Evolutionary conservation across 2,797 vertebrate species (phyloP), one percentile per base, ranked within the genome.

Genomic region (Sus cebifrons): DNA sequence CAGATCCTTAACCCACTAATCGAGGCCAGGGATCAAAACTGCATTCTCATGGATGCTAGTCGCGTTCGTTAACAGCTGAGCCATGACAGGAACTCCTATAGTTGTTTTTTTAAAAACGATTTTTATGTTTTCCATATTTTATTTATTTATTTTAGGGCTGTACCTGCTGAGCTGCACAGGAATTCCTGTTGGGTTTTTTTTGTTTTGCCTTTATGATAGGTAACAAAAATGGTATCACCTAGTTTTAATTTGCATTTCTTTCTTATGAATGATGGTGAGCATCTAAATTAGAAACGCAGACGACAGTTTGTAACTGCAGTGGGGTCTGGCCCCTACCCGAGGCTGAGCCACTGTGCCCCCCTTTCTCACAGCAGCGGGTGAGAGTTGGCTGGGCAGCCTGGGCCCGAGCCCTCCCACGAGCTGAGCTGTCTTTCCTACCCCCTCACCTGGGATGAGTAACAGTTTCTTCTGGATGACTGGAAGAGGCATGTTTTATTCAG

Each of bases 401-500:
- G 25, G 29, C 40, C 25, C 11, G 2, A 15, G 82, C 83, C 21
- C n/a, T 78, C 29, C 36, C 6, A 12, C 36, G 36, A 36, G 36
- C 44, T 40, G n/a, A 49, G 36, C 75, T n/a, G 13, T 15, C 49
- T 64, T 25, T 73, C 25, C 74, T 0, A 1, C 62, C 36, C 73
- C 40, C 77, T 77, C 67, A 10, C 67, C 60, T 27, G n/a, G 17
- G 75, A 96, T 97, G 96, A 97, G 87, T 93, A 93, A 94, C 96
- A 87, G 71, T 86, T 88, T 96, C 92, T 96, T 88, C 49, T 32
- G 52, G 56, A 77, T 18, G 74, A 75, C 88, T 91, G 92, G 93
- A 92, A 96, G 91, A 97, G 87, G 64, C 87, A 27, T 83, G 94
- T 88, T 92, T 81, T 78, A 70, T 87, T 95, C 85, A 90, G 74